Evolutionary conservation across 2,888 invertebrate genomes (phyloP).

Genomic region (Tridacna gigas): DNA sequence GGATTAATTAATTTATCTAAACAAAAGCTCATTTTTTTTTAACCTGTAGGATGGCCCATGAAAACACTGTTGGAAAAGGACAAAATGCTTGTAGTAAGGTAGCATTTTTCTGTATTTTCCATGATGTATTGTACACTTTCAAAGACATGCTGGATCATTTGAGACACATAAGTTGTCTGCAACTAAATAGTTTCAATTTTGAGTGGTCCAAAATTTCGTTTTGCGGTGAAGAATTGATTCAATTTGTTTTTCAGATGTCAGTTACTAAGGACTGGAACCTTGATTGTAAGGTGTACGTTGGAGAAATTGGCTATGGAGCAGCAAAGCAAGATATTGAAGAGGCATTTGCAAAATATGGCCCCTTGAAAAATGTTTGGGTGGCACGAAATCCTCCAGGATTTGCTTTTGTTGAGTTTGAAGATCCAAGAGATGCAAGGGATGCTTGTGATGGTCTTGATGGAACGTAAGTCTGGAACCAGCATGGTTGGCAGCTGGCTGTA

Average conservation of each 20-base stretch:
- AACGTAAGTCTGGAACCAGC: constrained; percentile 80
- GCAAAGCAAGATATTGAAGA: constrained; percentile 95
- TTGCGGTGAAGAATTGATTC: background rate
- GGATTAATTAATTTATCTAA: too few species aligned
- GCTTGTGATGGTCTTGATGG: constrained; percentile 85
- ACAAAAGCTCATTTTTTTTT: too few species aligned
- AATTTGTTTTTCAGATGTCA: constrained; percentile 38
- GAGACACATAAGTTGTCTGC: too few species aligned
- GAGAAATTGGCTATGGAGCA: constrained; percentile 95
- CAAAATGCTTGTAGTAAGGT: too few species aligned
- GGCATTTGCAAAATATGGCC: constrained; percentile 94
- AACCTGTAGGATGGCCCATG: too few species aligned
- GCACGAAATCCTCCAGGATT: constrained; percentile 94
- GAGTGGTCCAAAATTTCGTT: too few species aligned
- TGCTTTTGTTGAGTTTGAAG: constrained; percentile 86
- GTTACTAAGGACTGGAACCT: constrained; percentile 53
- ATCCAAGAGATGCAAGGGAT: constrained; percentile 84
- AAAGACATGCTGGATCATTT: too few species aligned
- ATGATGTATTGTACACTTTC: too few species aligned
- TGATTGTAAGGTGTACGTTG: constrained; percentile 96
- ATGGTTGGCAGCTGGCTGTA: too few species aligned
- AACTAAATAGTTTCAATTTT: too few species aligned
- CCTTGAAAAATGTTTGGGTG: constrained; percentile 96
- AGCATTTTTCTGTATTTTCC: too few species aligned
- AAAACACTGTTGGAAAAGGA: too few species aligned